These are phyloP conservation scores for Andrena bicolor DNA, from an alignment of 2,888 invertebrate species.

Conservation along the genomic window DNA sequence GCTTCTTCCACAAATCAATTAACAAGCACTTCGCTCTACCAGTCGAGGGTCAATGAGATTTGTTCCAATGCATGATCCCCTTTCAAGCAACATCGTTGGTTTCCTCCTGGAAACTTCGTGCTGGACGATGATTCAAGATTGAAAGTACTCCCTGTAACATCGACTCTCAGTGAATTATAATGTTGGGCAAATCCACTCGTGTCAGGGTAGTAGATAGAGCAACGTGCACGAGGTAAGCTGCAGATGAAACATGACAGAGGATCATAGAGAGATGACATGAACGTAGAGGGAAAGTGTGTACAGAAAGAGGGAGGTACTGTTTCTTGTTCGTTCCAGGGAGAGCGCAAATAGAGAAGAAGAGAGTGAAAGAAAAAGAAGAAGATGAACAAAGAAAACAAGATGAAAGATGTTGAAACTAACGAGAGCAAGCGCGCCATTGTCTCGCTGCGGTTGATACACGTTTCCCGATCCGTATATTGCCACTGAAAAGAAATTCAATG, in stretches of 20 bases:
- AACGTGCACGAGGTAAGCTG: slow-evolving; percentile 74
- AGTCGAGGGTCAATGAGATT: not conserved
- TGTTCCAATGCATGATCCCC: not conserved
- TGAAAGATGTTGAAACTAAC: slow-evolving; percentile 79
- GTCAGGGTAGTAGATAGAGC: slow-evolving; percentile 53
- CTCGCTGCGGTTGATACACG: slow-evolving; percentile 81
- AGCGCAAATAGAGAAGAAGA: slow-evolving; percentile 29
- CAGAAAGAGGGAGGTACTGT: slow-evolving; percentile 11
- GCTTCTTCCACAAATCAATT: not conserved
- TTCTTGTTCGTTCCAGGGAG: slow-evolving; percentile 23
- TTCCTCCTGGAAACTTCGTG: not conserved
- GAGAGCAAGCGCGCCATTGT: slow-evolving; percentile 77
- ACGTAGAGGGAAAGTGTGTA: slow-evolving; percentile 18
- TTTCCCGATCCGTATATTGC: slow-evolving; percentile 82
- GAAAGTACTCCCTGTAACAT: not conserved
- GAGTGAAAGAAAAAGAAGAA: slow-evolving; percentile 31
- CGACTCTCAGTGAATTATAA: not conserved
- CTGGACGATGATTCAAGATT: not conserved
- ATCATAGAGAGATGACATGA: slow-evolving; percentile 61
- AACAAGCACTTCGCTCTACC: not conserved
- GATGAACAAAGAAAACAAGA: slow-evolving; percentile 65
- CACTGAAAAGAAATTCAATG: slow-evolving; percentile 82
- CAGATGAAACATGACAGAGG: slow-evolving; percentile 61
- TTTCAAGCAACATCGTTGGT: not conserved
- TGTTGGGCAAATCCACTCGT: slow-evolving; percentile 54